Evolutionary conservation across 2,888 invertebrate species (phyloP).

Genomic region (Drosophila nr. fundita): DNA sequence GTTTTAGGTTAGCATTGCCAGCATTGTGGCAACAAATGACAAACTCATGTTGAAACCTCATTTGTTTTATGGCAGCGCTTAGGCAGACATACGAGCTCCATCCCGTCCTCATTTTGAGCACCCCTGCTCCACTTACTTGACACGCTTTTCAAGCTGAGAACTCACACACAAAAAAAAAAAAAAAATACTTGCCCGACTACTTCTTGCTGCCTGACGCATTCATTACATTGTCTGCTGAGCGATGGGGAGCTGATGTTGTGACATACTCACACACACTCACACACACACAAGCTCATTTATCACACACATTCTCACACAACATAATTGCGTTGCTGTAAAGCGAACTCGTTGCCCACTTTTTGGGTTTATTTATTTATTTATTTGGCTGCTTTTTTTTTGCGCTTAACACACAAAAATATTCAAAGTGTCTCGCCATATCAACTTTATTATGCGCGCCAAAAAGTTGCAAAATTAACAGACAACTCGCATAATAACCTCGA

Average conservation of each 20-base stretch:
- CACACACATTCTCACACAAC: slow-evolving; percentile 18
- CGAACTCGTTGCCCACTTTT: slow-evolving; percentile 64
- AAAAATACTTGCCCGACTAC: slow-evolving; percentile 45
- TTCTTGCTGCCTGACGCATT: slow-evolving; percentile 56
- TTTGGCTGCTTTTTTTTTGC: slow-evolving; percentile 6
- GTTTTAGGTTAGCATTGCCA: slow-evolving; percentile 17
- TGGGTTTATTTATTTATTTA: slow-evolving; percentile 9
- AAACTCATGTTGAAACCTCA: slow-evolving; percentile 76
- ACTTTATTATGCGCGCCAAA: slow-evolving; percentile 77
- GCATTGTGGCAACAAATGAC: slow-evolving; percentile 61
- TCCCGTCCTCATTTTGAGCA: slow-evolving; percentile 2
- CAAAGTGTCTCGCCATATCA: slow-evolving; percentile 69
- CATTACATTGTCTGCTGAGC: slow-evolving; percentile 64
- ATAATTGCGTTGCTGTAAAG: slow-evolving; percentile 58
- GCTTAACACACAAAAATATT: slow-evolving; percentile 49
- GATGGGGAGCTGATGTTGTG: slow-evolving; percentile 9
- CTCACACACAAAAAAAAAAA: slow-evolving; percentile 29
- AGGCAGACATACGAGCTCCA: slow-evolving; percentile 62
- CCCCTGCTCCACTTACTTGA: slow-evolving; percentile 72
- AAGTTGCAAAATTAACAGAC: slow-evolving; percentile 78
- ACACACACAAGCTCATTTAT: slow-evolving; percentile 20
- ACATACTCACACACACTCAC: slow-evolving; percentile 23
- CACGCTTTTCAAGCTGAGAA: slow-evolving; percentile 67
- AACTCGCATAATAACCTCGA: slow-evolving; percentile 27
- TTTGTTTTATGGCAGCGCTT: slow-evolving; percentile 74